Percentiles rank a stretch among this genome's conserved stretches.
Evolutionary conservation across 1,140 invertebrate genomes (phyloP).

Genomic region (Eubasilissa regina): DNA sequence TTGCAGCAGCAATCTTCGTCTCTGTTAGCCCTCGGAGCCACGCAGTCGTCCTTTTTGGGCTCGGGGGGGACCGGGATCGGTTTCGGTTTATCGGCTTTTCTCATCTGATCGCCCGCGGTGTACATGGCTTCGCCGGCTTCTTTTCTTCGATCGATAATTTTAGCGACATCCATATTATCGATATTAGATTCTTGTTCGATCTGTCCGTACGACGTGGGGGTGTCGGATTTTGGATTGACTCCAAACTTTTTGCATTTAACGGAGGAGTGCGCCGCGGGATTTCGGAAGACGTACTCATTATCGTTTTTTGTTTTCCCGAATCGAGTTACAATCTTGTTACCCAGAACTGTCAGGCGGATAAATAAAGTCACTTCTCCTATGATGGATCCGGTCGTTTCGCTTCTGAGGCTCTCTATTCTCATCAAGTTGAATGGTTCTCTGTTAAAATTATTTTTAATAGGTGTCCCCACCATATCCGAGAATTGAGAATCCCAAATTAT

Average conservation of each 20-base stretch:
- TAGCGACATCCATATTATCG: conserved; percentile 21
- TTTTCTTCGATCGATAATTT: conserved; percentile 5
- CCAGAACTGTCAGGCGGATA: conserved; percentile 30
- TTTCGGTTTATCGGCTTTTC: neutral
- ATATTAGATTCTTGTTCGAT: neutral
- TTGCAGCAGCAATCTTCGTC: conserved; percentile 29
- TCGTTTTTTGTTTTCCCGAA: conserved; percentile 20
- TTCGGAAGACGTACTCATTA: conserved; percentile 17
- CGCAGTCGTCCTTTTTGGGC: no score
- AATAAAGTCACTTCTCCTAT: conserved; percentile 20
- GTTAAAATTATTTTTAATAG: neutral
- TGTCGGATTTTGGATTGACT: neutral
- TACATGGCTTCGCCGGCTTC: neutral
- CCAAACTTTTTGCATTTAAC: conserved; percentile 44
- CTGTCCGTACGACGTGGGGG: neutral
- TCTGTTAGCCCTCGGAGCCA: neutral
- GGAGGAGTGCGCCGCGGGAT: neutral
- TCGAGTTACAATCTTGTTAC: conserved; percentile 27
- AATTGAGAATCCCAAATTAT: conserved; percentile 39
- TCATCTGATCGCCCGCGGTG: conserved; percentile 30
- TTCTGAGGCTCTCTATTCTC: neutral
- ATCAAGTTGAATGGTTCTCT: neutral
- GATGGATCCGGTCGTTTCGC: conserved; percentile 15
- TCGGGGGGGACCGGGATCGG: no score
- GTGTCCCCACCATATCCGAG: neutral